These are phyloP conservation scores for Diogma glabrata DNA, from an alignment of 2,888 invertebrate species.

Conservation along the genomic window DNA sequence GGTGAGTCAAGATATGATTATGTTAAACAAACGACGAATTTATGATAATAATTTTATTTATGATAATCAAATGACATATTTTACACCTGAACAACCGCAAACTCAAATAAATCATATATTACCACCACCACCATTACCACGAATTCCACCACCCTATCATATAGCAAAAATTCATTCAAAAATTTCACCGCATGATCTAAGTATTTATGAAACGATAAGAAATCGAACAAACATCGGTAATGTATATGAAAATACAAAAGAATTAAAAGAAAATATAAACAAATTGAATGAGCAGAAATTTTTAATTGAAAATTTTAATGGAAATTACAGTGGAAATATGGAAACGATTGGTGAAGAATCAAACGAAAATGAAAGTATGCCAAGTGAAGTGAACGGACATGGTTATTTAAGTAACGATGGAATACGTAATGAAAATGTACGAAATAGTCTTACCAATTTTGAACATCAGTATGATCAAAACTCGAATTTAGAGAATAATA, in stretches of 20 bases:
- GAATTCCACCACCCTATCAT: constrained; percentile 67
- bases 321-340: constrained; percentile 7
- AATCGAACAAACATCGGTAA: constrained; percentile 20
- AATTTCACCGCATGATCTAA: constrained; percentile 40
- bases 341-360: constrained; percentile 4
- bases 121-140: constrained; percentile 10
- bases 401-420: too few relatives aligned
- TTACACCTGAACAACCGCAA: constrained; percentile 4
- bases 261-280: background rate
- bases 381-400: too few relatives aligned
- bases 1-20: constrained; percentile 2
- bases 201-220: constrained; percentile 30
- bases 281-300: too few relatives aligned
- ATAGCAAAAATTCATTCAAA: constrained; percentile 74
- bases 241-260: constrained; percentile 3
- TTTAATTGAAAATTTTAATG: background rate
- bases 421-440: too few relatives aligned
- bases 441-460: background rate
- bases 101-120: background rate
- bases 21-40: background rate
- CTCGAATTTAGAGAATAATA: constrained; percentile 14
- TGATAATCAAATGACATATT: constrained; percentile 8
- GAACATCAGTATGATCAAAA: constrained; percentile 1
- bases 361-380: too few relatives aligned
- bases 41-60: constrained; percentile 2